Base-by-base conservation (phyloP, 2,113 vertebrate genomes). In the Sceloporus undulatus region DNA sequence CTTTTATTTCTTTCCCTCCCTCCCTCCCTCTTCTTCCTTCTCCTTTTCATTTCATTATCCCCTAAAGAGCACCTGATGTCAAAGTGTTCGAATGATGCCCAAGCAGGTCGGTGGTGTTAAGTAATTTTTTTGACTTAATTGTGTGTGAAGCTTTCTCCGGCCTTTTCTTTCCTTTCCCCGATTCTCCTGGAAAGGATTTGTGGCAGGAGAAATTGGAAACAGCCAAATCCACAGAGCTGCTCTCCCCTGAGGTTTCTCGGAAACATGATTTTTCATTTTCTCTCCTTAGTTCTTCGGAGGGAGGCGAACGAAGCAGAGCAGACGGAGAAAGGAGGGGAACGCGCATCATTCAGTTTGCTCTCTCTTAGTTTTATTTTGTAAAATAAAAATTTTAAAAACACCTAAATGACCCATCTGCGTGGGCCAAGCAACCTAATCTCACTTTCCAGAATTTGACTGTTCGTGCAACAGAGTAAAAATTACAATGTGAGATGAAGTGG, bases 1-100 rank as follows among this genome's bases (percentile, higher is more conserved):
- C 94, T 92, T 88, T 95, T 94, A 92, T 86, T 89, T 90, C 23
- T 4, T 13, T n/a, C 18, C n/a, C 34, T 34, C 34, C 34, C 34
- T 34, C 34, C 34, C 9, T 4, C 68, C 42, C 71, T 23, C 48
- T 85, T 68, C 70, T 42, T n/a, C 9, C 16, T 9, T 13, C 88
- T 85, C n/a, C 10, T 59, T 73, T 79, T 68, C 73, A 21, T 84
- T 66, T 90, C 68, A 18, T 23, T 81, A 1, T 85, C 85, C 92
- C 87, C 86, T 42, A 11, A 5, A 87, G 89, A 56, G 79, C 52
- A 79, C 79, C 82, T 80, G 42, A 80, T 81, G 82, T 38, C 27
- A 42, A 74, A 18, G 76, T 48, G 0, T 0, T 9, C 82, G 88
- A 94, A 91, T 73, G 25, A 82, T 73, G 70, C 88, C 86, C 76